phyloP scores from a whole-genome alignment of 2,888 invertebrate genomes.

The Trissonchulus latispiculum region DNA sequence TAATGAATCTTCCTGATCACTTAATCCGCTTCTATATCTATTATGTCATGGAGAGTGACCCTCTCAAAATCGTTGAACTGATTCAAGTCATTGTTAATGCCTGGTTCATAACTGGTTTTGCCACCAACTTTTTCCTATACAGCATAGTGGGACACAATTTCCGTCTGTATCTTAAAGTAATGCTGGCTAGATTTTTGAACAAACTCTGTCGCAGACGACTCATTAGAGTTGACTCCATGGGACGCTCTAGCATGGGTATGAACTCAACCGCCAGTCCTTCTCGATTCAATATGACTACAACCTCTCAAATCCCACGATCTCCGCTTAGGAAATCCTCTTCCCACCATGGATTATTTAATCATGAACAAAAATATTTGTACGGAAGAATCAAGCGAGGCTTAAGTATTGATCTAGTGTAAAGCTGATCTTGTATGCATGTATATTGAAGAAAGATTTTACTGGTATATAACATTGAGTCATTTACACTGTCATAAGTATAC shows the following conservation, averaged over 20 bases:
- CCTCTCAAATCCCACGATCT: no score
- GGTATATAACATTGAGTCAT: no score
- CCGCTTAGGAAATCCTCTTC: no score
- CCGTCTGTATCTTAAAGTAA: constrained; percentile 7
- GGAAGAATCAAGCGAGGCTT: no score
- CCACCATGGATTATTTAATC: no score
- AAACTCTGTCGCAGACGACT: neutral
- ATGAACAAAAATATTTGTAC: no score
- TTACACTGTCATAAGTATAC: no score
- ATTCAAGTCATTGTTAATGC: neutral
- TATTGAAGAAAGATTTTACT: no score
- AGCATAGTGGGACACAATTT: constrained; percentile 51
- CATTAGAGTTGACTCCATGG: neutral
- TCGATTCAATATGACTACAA: neutral
- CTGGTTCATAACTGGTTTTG: constrained; percentile 57
- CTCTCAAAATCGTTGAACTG: neutral
- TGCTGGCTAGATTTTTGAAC: neutral
- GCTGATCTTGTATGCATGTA: no score
- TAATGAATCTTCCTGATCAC: constrained; percentile 40
- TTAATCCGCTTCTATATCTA: constrained; percentile 29
- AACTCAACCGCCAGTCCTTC: neutral
- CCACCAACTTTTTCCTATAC: constrained; percentile 70
- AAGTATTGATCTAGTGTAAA: no score
- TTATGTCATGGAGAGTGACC: neutral
- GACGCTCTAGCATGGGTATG: neutral